A percentile compares a stretch with the other conserved stretches of the same genome.
Conservation (phyloP, 2,113 vertebrate genomes). For the Thryonomys swinderianus region DNA sequence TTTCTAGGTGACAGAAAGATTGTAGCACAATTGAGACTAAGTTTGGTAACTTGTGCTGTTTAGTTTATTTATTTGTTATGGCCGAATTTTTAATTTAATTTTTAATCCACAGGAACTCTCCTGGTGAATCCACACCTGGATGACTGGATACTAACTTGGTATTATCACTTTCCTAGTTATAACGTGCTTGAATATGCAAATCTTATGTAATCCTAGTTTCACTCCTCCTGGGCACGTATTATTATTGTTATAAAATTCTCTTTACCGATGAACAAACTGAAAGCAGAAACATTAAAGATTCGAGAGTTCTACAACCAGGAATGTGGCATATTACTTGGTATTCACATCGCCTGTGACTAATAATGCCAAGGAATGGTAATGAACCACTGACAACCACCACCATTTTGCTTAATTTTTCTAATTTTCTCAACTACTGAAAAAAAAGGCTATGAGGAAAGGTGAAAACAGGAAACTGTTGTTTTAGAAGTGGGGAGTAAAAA, state of each 20-base stretch:
- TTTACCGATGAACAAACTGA: slow-evolving; percentile 45
- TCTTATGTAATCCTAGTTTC: slow-evolving; percentile 63
- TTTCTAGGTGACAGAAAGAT: slow-evolving; percentile 84
- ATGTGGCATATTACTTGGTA: not conserved
- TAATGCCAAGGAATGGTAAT: slow-evolving; percentile 18
- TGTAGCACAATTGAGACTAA: slow-evolving; percentile 75
- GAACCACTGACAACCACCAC: not conserved
- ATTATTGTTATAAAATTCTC: slow-evolving; percentile 51
- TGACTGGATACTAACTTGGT: slow-evolving; percentile 16
- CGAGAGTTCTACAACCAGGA: not conserved
- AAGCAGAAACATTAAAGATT: slow-evolving; percentile 31
- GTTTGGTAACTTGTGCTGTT: slow-evolving; percentile 76
- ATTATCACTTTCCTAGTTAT: slow-evolving; percentile 55
- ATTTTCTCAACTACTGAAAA: slow-evolving; percentile 17
- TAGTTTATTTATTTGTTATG: slow-evolving; percentile 73
- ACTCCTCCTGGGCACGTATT: not conserved
- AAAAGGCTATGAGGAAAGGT: slow-evolving; percentile 2
- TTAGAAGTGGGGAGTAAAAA: slow-evolving; percentile 10
- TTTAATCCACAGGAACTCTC: slow-evolving; percentile 80
- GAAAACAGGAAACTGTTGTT: not conserved
- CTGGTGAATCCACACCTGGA: slow-evolving; percentile 34
- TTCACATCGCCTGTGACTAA: not conserved
- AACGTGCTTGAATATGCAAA: slow-evolving; percentile 63
- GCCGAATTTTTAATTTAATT: slow-evolving; percentile 83
- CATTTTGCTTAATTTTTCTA: slow-evolving; percentile 1